Evolutionary conservation across 2,888 invertebrate species (phyloP), one percentile per base, ranked within the genome.

Genomic region (Drosophila meridiana): DNA sequence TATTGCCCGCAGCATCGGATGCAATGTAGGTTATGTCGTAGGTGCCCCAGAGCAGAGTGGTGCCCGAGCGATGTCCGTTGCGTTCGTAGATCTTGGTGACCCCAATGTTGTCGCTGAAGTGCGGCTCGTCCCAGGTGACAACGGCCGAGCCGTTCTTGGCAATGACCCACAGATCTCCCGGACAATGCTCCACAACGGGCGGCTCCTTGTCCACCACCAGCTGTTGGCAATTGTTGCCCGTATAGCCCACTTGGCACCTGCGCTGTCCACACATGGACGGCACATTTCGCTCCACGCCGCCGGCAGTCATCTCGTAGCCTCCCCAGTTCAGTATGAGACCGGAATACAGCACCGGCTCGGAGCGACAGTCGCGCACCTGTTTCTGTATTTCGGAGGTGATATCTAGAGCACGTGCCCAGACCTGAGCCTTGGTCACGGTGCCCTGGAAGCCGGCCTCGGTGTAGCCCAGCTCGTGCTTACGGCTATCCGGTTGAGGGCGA

Each of bases 381-480:
- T 97, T 97, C 85, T 98, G 98, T 76, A 98, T 96, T 93, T 98
- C 98, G 71, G 97, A 97, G 5, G 98, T 97, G 26, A 98, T 96
- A 91, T 98, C 98, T 1, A 99, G 94, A 45, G 98, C 97, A 53
- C 98, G 95, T 84, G 96, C 96, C 99, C 99, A 99, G 68, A 99
- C 96, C 94, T 99, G 98, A 40, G 98, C 97, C 93, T 98, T 97
- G 9, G 98, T 98, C 47, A 99, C 94, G 87, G 98, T 97, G 36
- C 99, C 99, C 94, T 98, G 97, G 96, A 98, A 98, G n/a, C 98
- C 98, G 52, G 96, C 94, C 93, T 98, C 98, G 0, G 97, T 96
- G 89, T 97, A 97, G 2, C 92, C 91, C n/a, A 96, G 94, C 3
- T 91, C 89, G 47, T 92, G 89, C 43, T 86, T 87, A 6, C 93